Evolutionary conservation across 1,140 invertebrate genomes (phyloP), one percentile per base, ranked within the genome.

Genomic region (Thaumetopoea pityocampa): DNA sequence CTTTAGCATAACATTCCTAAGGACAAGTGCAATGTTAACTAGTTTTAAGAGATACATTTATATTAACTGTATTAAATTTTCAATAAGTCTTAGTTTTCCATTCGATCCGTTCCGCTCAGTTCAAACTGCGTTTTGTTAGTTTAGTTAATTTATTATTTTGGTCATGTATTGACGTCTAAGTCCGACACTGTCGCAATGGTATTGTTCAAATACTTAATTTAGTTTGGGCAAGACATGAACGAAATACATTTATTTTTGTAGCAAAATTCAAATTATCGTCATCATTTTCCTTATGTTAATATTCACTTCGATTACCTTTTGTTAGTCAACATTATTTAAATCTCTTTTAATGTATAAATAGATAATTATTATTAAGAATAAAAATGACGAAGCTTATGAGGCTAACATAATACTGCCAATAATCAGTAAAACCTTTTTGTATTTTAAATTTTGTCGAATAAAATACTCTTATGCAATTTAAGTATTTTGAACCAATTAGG

Each of bases 21-120:
- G 85, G 81, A 84, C 70, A 82, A 79, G 85, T 86, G 85, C 85
- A 86, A 86, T 86, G 82, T 86, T 86, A 79, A 78, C 78, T 86
- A 86, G 79, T 85, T 84, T 78, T 78, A 84, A 80, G 74, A 29
- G 41, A 42, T 64, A 65, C 56, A 64, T 70, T 73, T 78, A 67
- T 67, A 36, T 67, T 65, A 54, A 47, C 53, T 78, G 78, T 82
- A 79, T 76, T 68, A 67, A 60, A 69, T 72, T 66, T 59, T 20
- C 30, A 28, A 26, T 14, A 20, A 30, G 17, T n/a, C n/a, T 53
- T 43, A 54, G 34, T 51, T 48, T 34, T 35, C 38, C 15, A 24
- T 41, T 34, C 26, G 26, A 24, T 34, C 36, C 37, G 23, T 52
- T 62, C 52, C 36, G 16, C 23, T 27, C 23, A 12, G 27, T 18